Evolutionary conservation across 2,888 invertebrate species (phyloP).

Genomic region (Polietes domitor): DNA sequence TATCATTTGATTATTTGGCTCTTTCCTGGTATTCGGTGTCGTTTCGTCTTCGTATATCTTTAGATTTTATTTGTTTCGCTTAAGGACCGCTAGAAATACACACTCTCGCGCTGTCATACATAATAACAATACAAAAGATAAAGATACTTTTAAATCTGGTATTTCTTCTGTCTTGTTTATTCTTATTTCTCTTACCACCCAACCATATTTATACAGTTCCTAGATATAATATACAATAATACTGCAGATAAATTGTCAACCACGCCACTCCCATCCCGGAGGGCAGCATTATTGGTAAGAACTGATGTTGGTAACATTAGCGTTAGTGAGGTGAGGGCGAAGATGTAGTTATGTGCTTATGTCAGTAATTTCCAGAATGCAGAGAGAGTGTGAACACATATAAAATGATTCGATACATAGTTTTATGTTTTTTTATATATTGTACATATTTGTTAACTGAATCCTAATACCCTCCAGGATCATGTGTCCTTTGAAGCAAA

Average conservation of each 20-base stretch:
- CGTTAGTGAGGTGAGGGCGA: no score
- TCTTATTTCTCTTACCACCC: no score
- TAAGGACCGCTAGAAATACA: constrained; percentile 1
- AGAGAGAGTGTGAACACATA: not conserved
- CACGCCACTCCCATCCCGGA: not conserved
- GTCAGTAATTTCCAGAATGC: not conserved
- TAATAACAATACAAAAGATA: not conserved
- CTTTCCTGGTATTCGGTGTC: not conserved
- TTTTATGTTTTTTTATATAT: no score
- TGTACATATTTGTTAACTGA: not conserved
- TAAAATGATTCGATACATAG: no score
- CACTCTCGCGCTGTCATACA: no score
- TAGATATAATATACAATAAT: no score
- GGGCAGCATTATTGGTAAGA: not conserved
- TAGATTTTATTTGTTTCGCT: constrained; percentile 37
- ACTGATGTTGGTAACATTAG: not conserved
- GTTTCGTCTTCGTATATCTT: not conserved
- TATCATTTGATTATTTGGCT: constrained; percentile 59
- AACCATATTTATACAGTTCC: no score
- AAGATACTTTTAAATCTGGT: not conserved
- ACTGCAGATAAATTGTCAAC: no score
- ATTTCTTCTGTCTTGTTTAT: no score
- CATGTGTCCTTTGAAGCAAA: not conserved
- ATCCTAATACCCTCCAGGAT: not conserved
- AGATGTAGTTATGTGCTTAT: no score